Conservation (phyloP, 2,113 vertebrate species). For the Aleadryas rufinucha region DNA sequence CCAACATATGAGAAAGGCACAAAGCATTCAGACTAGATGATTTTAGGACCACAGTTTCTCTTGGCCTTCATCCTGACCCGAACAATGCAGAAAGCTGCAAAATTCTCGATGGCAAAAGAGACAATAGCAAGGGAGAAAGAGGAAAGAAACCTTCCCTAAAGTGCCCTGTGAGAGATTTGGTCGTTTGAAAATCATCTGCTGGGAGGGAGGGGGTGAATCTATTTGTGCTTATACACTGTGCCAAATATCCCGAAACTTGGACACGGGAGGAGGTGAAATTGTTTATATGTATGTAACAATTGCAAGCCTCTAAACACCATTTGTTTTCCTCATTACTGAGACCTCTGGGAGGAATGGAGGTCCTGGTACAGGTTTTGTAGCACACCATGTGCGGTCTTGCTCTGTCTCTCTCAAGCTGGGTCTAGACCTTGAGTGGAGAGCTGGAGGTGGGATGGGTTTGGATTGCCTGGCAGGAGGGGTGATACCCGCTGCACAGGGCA, state of each 20-base stretch:
- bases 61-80: background rate
- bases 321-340: background rate
- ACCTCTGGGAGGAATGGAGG: background rate
- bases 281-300: background rate
- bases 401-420: background rate
- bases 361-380: background rate
- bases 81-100: background rate
- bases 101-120: background rate
- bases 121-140: background rate
- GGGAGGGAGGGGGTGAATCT: background rate
- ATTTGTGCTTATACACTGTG: background rate
- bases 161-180: background rate
- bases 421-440: background rate
- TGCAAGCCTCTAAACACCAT: background rate
- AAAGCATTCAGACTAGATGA: background rate
- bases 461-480: background rate
- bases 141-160: background rate
- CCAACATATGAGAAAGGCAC: background rate
- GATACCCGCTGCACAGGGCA: fast-evolving
- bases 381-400: fast-evolving
- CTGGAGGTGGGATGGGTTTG: background rate
- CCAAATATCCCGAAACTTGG: background rate
- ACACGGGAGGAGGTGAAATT: background rate
- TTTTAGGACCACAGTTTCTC: background rate
- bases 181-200: background rate